These are phyloP conservation scores for Grapholita molesta DNA, from an alignment of 1,140 invertebrate species.

Conservation along the genomic window DNA sequence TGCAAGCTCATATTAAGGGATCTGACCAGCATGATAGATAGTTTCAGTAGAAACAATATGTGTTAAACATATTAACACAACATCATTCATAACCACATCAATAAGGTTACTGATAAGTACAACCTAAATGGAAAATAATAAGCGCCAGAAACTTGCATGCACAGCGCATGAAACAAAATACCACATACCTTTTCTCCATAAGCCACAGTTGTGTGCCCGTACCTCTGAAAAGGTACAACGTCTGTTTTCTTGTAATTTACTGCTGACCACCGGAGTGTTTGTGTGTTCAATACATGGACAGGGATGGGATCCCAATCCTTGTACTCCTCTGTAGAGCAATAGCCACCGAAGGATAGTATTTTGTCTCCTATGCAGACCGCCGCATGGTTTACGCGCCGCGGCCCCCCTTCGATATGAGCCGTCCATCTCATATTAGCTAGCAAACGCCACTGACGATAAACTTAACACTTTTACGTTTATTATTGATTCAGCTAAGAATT, in stretches of 20 bases:
- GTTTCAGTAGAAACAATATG: too few relatives aligned
- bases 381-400: slow-evolving; percentile 91
- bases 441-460: not conserved
- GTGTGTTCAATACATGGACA: slow-evolving; percentile 91
- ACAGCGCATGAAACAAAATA: not conserved
- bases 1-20: too few relatives aligned
- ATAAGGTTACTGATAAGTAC: not conserved
- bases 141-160: too few relatives aligned
- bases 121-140: not conserved
- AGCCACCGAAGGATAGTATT: slow-evolving; percentile 95
- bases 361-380: slow-evolving; percentile 89
- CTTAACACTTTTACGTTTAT: slow-evolving; percentile 12
- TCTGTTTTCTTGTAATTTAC: slow-evolving; percentile 53
- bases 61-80: too few relatives aligned
- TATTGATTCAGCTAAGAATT: slow-evolving; percentile 8
- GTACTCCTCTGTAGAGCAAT: slow-evolving; percentile 82
- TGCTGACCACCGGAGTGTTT: slow-evolving; percentile 80
- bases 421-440: slow-evolving; percentile 81
- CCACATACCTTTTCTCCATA: slow-evolving; percentile 82
- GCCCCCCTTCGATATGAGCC: slow-evolving; percentile 89
- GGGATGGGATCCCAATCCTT: slow-evolving; percentile 92
- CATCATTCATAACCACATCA: too few relatives aligned
- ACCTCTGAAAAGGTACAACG: slow-evolving; percentile 75
- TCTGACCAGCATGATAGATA: too few relatives aligned
- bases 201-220: slow-evolving; percentile 93